Percentiles rank a stretch among this genome's conserved stretches.
phyloP scores from a whole-genome alignment of 2,888 invertebrate species.

The Dilophus febrilis region DNA sequence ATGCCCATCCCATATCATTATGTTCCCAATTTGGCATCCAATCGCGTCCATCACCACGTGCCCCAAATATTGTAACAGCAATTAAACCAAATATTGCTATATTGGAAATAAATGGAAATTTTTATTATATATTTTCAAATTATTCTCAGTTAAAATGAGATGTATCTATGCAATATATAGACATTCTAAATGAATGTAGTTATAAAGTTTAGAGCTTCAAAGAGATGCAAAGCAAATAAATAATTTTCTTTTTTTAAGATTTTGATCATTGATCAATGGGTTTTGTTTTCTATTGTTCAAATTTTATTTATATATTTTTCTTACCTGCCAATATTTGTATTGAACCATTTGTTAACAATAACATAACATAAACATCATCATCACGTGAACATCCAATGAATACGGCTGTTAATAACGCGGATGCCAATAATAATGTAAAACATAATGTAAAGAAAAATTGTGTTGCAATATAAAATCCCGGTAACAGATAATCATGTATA shows the following conservation, averaged over 20 bases:
- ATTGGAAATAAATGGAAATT: slow-evolving; percentile 18
- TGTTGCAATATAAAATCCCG: slow-evolving; percentile 82
- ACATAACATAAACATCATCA: slow-evolving; percentile 56
- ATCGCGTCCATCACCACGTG: slow-evolving; percentile 75
- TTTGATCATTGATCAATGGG: no score
- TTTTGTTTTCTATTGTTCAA: no score
- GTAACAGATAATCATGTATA: slow-evolving; percentile 74
- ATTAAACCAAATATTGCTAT: slow-evolving; percentile 63
- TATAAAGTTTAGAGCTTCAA: no score
- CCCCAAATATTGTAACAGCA: slow-evolving; percentile 75
- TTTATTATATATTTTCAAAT: no score
- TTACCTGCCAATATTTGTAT: slow-evolving; percentile 50
- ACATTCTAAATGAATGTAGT: no score
- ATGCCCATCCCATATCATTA: slow-evolving; percentile 90
- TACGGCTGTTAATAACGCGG: slow-evolving; percentile 52
- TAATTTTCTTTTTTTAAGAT: no score
- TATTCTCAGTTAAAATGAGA: no score
- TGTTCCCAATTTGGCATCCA: slow-evolving; percentile 96
- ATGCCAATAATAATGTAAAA: slow-evolving; percentile 61
- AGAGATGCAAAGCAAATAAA: no score
- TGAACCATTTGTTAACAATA: slow-evolving; percentile 56
- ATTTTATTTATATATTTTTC: slow-evolving; percentile 9
- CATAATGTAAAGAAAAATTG: slow-evolving; percentile 87
- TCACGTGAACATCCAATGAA: slow-evolving; percentile 59
- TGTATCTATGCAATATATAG: no score